These are phyloP conservation scores for Ectropis grisescens DNA, from an alignment of 1,140 invertebrate species.

Conservation along the genomic window DNA sequence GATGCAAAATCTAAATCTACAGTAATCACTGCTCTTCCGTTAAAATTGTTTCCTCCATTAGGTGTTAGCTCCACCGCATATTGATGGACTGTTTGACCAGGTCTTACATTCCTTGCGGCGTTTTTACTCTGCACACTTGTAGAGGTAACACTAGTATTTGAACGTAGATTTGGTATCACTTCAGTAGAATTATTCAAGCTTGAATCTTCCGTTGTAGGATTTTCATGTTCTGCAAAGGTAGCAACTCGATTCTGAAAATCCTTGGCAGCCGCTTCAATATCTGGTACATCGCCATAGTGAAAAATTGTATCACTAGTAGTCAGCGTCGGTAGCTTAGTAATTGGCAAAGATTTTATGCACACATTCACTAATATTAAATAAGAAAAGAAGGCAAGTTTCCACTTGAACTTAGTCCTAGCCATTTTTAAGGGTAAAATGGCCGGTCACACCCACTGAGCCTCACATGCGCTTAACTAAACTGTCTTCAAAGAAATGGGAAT, in stretches of 20 bases:
- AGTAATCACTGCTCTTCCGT: conserved; percentile 29
- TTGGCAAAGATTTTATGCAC: conserved; percentile 20
- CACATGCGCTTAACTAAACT: conserved; percentile 23
- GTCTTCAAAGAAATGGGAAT: conserved; percentile 19
- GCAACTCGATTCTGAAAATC: too few relatives aligned
- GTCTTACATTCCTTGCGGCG: conserved; percentile 17
- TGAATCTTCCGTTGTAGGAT: too few relatives aligned
- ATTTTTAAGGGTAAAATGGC: conserved; percentile 31
- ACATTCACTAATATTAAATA: conserved; percentile 18
- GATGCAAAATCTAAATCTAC: conserved; percentile 20
- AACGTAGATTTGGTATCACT: too few relatives aligned
- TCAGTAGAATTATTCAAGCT: neutral
- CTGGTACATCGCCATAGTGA: neutral
- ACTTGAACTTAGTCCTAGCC: conserved; percentile 35
- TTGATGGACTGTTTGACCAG: conserved; percentile 23
- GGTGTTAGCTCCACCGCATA: conserved; percentile 29
- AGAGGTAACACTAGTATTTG: too few relatives aligned
- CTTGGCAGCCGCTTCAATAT: too few relatives aligned
- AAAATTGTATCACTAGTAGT: neutral
- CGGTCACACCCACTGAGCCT: conserved; percentile 15
- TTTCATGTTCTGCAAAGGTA: too few relatives aligned
- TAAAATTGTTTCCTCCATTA: conserved; percentile 23
- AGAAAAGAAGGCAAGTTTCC: conserved; percentile 21
- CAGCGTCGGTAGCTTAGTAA: neutral
- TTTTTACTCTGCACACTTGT: too few relatives aligned